phyloP scores from a whole-genome alignment of 2,797 vertebrate species.

The Rallus crepitans region DNA sequence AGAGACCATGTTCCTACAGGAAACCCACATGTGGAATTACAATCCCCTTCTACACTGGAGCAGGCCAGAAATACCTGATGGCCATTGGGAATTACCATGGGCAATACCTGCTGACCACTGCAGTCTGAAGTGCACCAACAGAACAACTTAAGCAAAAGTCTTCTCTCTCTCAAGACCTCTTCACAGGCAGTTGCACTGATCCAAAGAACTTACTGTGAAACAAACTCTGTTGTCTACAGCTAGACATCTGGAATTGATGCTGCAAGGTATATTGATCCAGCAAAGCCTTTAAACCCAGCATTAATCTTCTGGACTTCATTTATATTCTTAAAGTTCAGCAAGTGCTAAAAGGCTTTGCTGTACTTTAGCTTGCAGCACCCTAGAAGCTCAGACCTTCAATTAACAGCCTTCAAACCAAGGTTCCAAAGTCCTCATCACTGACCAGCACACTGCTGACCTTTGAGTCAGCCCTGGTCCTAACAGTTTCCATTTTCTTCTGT shows the following conservation, averaged over 20 bases:
- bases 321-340: background rate
- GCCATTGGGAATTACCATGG: background rate
- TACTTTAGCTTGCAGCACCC: background rate
- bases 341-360: background rate
- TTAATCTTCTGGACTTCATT: background rate
- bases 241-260: background rate
- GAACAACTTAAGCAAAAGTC: background rate
- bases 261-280: background rate
- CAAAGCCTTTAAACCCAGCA: background rate
- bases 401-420: background rate
- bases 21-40: background rate
- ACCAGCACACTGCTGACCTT: accelerated
- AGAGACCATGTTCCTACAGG: background rate
- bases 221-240: background rate
- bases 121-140: background rate
- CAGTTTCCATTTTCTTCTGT: background rate
- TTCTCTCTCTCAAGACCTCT: background rate
- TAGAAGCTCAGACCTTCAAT: background rate
- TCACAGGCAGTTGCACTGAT: background rate
- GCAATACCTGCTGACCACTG: background rate
- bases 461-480: background rate
- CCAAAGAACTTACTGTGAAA: background rate
- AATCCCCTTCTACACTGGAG: background rate
- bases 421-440: background rate
- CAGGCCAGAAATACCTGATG: background rate